Evolutionary conservation across 2,888 invertebrate genomes (phyloP).

Genomic region (Spicauda simplicius): DNA sequence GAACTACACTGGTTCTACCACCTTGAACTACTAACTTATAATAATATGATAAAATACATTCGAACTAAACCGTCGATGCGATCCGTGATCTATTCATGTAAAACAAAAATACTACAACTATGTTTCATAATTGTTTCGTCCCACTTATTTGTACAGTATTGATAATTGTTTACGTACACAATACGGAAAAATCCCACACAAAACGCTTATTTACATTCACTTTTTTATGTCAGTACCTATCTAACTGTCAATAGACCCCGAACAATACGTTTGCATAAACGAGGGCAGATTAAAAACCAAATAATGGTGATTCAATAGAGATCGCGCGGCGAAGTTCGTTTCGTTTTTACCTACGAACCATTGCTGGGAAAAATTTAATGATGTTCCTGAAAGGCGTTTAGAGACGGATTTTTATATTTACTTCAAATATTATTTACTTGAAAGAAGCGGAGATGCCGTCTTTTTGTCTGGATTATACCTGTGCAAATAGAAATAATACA

Average conservation of each 20-base stretch:
- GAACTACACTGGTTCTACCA: no score
- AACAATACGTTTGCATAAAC: neutral
- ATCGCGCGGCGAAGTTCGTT: slow-evolving; percentile 1
- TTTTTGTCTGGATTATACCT: neutral
- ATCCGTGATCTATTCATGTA: no score
- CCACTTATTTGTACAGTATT: no score
- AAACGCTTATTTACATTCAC: neutral
- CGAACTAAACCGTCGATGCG: no score
- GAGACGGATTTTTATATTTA: slow-evolving; percentile 1
- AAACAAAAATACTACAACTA: no score
- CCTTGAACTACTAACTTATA: no score
- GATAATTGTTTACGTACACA: no score
- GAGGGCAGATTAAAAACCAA: slow-evolving; percentile 7
- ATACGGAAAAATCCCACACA: no score
- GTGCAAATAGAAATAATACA: no score
- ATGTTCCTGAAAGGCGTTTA: slow-evolving; percentile 11
- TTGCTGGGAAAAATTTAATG: slow-evolving; percentile 11
- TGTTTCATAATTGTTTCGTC: no score
- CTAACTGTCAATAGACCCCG: neutral
- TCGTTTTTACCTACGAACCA: neutral
- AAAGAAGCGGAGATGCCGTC: neutral
- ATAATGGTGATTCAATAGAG: slow-evolving; percentile 7
- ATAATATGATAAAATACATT: no score
- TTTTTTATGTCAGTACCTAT: neutral
- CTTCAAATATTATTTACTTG: neutral